Conservation (phyloP, 2,113 vertebrate species). For the Leiothrix lutea region DNA sequence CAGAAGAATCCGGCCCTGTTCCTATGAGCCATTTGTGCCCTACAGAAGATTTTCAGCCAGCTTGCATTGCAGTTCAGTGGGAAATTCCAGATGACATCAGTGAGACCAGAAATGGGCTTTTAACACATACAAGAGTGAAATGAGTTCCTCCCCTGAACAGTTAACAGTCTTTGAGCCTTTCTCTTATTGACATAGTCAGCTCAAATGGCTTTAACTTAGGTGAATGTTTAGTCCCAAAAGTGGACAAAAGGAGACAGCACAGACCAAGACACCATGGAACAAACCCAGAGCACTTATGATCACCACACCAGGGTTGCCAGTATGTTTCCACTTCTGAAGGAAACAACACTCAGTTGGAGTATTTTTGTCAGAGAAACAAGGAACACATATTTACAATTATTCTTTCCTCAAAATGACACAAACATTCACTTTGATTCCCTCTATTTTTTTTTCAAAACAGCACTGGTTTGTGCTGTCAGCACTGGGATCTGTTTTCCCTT, state of each 20-base stretch:
- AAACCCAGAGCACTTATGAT: slow-evolving; percentile 19
- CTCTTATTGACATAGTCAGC: not conserved
- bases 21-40: not conserved
- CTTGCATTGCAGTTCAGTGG: not conserved
- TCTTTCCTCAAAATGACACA: not conserved
- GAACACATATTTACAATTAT: not conserved
- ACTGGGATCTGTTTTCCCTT: not conserved
- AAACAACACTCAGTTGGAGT: not conserved
- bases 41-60: not conserved
- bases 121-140: not conserved
- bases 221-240: not conserved
- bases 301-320: not conserved
- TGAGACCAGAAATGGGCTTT: slow-evolving; percentile 51
- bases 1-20: not conserved
- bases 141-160: not conserved
- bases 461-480: not conserved
- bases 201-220: not conserved
- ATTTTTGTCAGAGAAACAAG: not conserved
- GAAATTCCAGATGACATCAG: not conserved
- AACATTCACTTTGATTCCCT: not conserved
- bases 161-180: not conserved
- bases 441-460: not conserved
- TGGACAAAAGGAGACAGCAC: not conserved
- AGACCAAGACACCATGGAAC: slow-evolving; percentile 22
- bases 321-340: not conserved